A percentile compares a stretch with the other conserved stretches of the same genome.
phyloP scores from a whole-genome alignment of 2,113 vertebrate genomes.

The Tachysurus vachellii region DNA sequence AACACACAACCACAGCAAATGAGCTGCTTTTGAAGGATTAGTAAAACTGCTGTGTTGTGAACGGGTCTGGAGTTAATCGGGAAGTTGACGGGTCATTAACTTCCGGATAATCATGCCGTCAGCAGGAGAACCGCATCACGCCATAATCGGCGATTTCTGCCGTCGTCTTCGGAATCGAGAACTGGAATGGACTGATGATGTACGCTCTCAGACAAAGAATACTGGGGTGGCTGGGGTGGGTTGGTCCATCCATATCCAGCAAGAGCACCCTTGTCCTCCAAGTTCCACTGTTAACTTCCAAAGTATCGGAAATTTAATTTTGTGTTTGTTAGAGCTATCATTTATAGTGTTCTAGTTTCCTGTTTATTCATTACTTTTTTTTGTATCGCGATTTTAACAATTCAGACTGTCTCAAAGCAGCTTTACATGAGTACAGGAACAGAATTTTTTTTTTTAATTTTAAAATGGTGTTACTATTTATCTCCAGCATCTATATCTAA shows the following conservation, averaged over 20 bases:
- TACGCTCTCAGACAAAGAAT: background rate
- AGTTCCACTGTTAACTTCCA: background rate
- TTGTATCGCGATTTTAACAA: too few species aligned
- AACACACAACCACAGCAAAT: background rate
- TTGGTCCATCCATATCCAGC: too few species aligned
- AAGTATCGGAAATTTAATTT: background rate
- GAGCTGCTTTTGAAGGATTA: conserved; percentile 6
- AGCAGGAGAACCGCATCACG: conserved; percentile 4
- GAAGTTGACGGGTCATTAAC: conserved; percentile 27
- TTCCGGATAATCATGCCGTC: conserved; percentile 32
- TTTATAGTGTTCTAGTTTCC: too few species aligned
- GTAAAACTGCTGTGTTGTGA: background rate
- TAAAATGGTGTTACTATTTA: too few species aligned
- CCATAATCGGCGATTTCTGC: background rate
- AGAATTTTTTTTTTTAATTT: too few species aligned
- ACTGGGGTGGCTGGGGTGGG: too few species aligned
- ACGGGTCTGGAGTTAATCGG: conserved; percentile 21
- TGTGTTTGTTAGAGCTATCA: background rate
- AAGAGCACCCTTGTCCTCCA: background rate
- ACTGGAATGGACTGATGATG: background rate
- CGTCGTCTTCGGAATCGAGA: background rate
- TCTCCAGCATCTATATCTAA: too few species aligned
- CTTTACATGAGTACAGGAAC: too few species aligned
- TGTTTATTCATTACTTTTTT: too few species aligned
- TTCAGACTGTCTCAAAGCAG: too few species aligned